Conservation (phyloP, 2,113 vertebrate genomes). For the Laticauda laticaudata region DNA sequence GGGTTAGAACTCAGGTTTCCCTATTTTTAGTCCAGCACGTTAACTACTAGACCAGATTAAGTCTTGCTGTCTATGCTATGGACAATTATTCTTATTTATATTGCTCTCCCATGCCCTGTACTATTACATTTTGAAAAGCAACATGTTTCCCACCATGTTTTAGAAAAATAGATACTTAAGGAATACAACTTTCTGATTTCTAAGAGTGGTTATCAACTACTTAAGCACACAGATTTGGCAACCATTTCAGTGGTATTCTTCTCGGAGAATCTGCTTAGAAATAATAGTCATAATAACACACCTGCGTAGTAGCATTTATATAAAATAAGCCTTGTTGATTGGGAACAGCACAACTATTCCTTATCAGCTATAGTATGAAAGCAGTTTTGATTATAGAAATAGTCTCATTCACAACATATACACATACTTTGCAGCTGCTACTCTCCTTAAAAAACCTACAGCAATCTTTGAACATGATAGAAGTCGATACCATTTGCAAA, state of each 20-base stretch:
- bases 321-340: background rate
- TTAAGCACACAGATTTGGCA: background rate
- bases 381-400: background rate
- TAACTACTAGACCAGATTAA: background rate
- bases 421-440: background rate
- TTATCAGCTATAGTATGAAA: constrained; percentile 7
- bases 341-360: background rate
- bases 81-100: background rate
- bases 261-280: background rate
- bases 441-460: background rate
- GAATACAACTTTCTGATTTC: background rate
- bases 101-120: background rate
- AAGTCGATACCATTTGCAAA: background rate
- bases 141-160: background rate
- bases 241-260: background rate
- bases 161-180: background rate
- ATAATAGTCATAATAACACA: background rate
- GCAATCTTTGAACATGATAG: background rate
- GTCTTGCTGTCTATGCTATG: background rate
- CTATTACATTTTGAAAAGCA: background rate
- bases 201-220: background rate
- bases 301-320: background rate
- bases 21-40: background rate
- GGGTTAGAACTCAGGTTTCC: background rate
- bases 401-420: background rate